phyloP scores from a whole-genome alignment of 2,113 vertebrate species.

The Puntigrus tetrazona region DNA sequence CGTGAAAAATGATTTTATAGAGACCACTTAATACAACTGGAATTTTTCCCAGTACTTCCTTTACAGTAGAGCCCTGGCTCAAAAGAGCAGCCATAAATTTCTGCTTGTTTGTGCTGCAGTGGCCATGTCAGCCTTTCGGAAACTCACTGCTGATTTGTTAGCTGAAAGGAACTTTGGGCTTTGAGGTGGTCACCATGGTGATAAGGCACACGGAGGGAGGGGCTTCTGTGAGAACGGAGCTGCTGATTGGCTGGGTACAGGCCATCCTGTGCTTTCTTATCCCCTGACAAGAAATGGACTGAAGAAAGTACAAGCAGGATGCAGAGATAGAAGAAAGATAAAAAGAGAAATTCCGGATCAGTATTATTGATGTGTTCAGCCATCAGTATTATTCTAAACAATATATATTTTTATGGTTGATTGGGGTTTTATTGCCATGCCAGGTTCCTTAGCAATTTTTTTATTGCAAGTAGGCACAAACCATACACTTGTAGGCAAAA shows the following conservation, averaged over 20 bases:
- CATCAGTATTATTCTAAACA: background rate
- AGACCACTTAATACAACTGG: slow-evolving; percentile 14
- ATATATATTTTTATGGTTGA: background rate
- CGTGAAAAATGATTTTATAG: background rate
- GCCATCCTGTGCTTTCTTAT: slow-evolving; percentile 56
- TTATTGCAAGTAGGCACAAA: background rate
- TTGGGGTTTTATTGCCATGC: background rate
- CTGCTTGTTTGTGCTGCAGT: slow-evolving; percentile 45
- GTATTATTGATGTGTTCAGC: background rate
- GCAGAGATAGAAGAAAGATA: background rate
- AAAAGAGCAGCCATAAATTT: slow-evolving; percentile 51
- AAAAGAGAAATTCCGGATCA: background rate
- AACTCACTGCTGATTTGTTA: slow-evolving; percentile 77
- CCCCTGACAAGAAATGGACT: slow-evolving; percentile 67
- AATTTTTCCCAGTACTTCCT: background rate
- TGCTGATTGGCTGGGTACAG: background rate
- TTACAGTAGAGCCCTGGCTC: slow-evolving; percentile 33
- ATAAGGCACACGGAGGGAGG: background rate
- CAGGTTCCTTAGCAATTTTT: background rate
- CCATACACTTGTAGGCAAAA: too few species aligned
- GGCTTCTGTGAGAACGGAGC: slow-evolving; percentile 42
- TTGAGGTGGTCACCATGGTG: slow-evolving; percentile 53
- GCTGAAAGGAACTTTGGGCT: slow-evolving; percentile 50
- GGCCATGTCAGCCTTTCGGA: slow-evolving; percentile 48
- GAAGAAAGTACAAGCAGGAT: slow-evolving; percentile 4